Conservation (phyloP, 2,113 vertebrate genomes). For the Hippocampus abdominalis region DNA sequence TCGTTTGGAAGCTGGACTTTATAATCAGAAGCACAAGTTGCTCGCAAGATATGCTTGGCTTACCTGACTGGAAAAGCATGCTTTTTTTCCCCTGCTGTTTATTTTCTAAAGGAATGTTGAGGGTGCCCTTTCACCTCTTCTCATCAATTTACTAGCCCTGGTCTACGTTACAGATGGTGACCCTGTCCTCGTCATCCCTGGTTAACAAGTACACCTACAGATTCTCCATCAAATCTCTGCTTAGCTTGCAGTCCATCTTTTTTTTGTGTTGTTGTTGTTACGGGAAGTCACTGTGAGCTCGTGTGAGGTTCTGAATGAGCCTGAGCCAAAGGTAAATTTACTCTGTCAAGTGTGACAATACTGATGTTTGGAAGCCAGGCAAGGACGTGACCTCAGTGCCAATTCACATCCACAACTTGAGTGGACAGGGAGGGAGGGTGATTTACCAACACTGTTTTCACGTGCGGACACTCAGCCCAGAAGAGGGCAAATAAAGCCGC, state of each 20-base stretch:
- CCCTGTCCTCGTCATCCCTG: slow-evolving; percentile 46
- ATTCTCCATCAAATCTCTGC: slow-evolving; percentile 42
- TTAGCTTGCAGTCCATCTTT: slow-evolving; percentile 49
- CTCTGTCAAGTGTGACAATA: slow-evolving; percentile 70
- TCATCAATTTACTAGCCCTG: slow-evolving; percentile 69
- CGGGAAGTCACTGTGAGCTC: slow-evolving; percentile 37
- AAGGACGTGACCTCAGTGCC: slow-evolving; percentile 70
- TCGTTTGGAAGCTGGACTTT: background rate
- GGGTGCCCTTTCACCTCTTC: slow-evolving; percentile 66
- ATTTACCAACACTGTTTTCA: slow-evolving; percentile 48
- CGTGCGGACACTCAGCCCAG: slow-evolving; percentile 5
- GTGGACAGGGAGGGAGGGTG: slow-evolving; percentile 36
- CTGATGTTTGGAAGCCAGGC: slow-evolving; percentile 68
- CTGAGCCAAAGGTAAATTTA: slow-evolving; percentile 70
- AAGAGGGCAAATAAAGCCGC: slow-evolving; percentile 18
- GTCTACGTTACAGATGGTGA: slow-evolving; percentile 68
- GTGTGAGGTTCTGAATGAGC: slow-evolving; percentile 58
- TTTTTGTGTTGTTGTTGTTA: slow-evolving; percentile 11
- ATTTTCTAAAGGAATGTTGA: slow-evolving; percentile 71
- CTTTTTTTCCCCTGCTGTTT: slow-evolving; percentile 61
- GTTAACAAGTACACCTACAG: slow-evolving; percentile 59
- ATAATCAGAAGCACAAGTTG: slow-evolving; percentile 17
- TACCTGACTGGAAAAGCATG: slow-evolving; percentile 55
- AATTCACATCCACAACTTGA: slow-evolving; percentile 55
- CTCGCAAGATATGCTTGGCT: slow-evolving; percentile 48